Conservation (phyloP, 2,113 vertebrate species). For the Bathybates hornii region DNA sequence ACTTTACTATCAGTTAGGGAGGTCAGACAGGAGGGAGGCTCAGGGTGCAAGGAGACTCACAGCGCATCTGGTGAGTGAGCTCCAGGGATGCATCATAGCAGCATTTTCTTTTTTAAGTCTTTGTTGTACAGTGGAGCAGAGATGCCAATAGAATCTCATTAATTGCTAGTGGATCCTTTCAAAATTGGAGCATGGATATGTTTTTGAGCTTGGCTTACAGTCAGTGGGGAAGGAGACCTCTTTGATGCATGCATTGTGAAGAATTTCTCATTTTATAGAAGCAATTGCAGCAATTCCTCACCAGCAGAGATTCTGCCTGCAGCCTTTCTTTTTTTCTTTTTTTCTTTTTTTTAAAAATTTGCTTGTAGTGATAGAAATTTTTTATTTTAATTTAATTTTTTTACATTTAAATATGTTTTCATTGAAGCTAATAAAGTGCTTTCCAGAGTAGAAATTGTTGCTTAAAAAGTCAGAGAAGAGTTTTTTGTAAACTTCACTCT, state of each 20-base stretch:
- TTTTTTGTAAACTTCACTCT: background rate
- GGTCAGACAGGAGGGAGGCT: constrained; percentile 54
- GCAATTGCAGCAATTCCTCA: background rate
- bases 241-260: background rate
- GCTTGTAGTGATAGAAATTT: background rate
- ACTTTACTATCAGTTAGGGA: constrained; percentile 69
- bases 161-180: background rate
- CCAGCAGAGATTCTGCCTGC: background rate
- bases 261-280: background rate
- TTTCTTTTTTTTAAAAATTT: background rate
- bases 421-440: background rate
- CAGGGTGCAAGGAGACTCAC: constrained; percentile 34
- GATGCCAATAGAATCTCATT: background rate
- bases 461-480: background rate
- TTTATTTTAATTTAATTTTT: background rate
- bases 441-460: background rate
- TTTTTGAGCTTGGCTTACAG: background rate
- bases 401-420: constrained; percentile 10
- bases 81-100: background rate
- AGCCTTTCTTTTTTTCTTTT: background rate
- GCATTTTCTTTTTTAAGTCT: background rate
- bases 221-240: background rate
- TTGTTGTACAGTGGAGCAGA: background rate
- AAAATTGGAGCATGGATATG: background rate
- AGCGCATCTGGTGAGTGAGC: constrained; percentile 41